phyloP scores from a whole-genome alignment of 2,797 vertebrate species.

The Acrossocheilus fasciatus region DNA sequence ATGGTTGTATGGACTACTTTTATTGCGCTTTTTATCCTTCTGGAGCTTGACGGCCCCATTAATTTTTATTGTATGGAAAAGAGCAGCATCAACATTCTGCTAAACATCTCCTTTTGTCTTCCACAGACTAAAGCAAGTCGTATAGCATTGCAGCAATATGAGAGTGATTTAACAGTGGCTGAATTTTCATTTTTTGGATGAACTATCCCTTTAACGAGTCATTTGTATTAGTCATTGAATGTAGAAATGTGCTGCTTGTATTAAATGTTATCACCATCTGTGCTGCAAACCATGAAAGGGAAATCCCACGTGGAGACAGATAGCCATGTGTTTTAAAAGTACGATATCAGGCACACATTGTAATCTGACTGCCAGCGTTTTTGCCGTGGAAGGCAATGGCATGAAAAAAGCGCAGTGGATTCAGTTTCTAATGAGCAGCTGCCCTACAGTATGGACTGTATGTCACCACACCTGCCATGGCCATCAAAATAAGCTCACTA shows the following conservation, averaged over 20 bases:
- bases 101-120: not conserved
- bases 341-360: conserved; percentile 13
- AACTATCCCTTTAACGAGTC: conserved; percentile 14
- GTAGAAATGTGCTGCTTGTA: conserved; percentile 18
- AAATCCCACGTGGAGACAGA: conserved; percentile 32
- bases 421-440: not conserved
- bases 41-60: not conserved
- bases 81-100: not conserved
- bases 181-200: not conserved
- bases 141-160: not conserved
- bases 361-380: conserved; percentile 28
- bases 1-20: not conserved
- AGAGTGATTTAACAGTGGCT: not conserved
- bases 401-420: conserved; percentile 17
- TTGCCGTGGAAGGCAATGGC: not conserved
- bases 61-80: not conserved
- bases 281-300: conserved; percentile 31
- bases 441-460: not conserved
- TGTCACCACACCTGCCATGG: conserved; percentile 10
- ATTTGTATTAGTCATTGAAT: conserved; percentile 10
- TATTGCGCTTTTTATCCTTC: not conserved
- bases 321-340: conserved; percentile 31
- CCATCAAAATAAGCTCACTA: conserved; percentile 5
- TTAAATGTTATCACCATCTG: conserved; percentile 32
- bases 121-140: not conserved